These are phyloP conservation scores for Thunnus maccoyii DNA, from an alignment of 2,113 vertebrate genomes.

Conservation along the genomic window DNA sequence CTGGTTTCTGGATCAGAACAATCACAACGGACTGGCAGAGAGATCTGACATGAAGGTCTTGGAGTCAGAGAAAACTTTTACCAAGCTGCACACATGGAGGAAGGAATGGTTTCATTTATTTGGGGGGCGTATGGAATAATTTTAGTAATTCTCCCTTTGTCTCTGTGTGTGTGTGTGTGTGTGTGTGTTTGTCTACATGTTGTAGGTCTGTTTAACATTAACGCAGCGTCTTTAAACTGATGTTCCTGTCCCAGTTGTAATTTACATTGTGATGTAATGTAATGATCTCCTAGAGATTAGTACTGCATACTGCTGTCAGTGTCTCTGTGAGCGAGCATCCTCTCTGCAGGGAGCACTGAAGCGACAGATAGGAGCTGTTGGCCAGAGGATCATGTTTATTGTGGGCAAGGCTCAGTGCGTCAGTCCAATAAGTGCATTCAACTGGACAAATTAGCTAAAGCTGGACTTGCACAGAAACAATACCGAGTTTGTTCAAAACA, in stretches of 20 bases:
- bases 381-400: conserved; percentile 1
- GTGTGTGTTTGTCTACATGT: not conserved
- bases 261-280: not conserved
- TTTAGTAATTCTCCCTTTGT: conserved; percentile 4
- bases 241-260: not conserved
- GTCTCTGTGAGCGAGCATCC: conserved; percentile 3
- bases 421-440: not conserved
- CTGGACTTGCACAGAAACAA: conserved; percentile 15
- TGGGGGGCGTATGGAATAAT: conserved; percentile 18
- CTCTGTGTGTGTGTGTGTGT: not conserved
- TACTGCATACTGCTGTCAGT: not conserved
- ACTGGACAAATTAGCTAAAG: conserved; percentile 18
- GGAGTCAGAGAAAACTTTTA: conserved; percentile 1
- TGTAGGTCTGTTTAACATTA: not conserved
- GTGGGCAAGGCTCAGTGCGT: not conserved
- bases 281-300: not conserved
- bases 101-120: not conserved
- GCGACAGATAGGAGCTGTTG: not conserved
- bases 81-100: not conserved
- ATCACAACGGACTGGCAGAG: not conserved
- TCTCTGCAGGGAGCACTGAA: not conserved
- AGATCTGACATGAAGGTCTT: not conserved
- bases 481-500: conserved; percentile 22
- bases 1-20: not conserved
- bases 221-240: not conserved